These are phyloP conservation scores for Chrysina gloriosa DNA, from an alignment of 2,888 invertebrate species.

Conservation along the genomic window DNA sequence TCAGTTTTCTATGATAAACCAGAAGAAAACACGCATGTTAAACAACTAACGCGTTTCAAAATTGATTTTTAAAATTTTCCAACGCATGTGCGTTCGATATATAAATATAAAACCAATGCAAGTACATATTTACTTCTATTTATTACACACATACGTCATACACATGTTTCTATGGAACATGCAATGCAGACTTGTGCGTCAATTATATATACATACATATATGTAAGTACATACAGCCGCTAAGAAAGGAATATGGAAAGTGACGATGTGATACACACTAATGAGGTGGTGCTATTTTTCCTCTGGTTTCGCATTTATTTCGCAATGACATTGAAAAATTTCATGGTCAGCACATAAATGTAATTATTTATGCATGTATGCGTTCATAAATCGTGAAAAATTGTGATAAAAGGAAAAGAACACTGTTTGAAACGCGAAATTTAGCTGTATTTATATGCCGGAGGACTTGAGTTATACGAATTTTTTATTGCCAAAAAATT, in stretches of 20 bases:
- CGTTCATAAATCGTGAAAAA: neutral
- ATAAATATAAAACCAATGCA: too few species aligned
- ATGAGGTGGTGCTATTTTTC: constrained; percentile 5
- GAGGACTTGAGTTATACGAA: neutral
- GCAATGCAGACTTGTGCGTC: neutral
- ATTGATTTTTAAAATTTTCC: neutral
- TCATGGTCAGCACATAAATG: constrained; percentile 7
- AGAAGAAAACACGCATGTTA: neutral
- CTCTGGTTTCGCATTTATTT: neutral
- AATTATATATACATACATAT: neutral
- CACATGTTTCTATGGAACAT: neutral
- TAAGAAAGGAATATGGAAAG: neutral
- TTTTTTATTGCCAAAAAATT: constrained; percentile 8
- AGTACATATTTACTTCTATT: too few species aligned
- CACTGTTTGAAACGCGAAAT: constrained; percentile 5
- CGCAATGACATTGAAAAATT: constrained; percentile 26
- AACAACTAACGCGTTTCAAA: neutral
- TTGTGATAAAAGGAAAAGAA: constrained; percentile 7
- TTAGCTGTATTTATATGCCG: neutral
- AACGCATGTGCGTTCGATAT: too few species aligned
- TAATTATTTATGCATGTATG: constrained; percentile 7
- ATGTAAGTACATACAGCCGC: too few species aligned
- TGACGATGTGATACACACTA: neutral
- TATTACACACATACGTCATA: neutral
- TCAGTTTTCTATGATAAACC: too few species aligned